Evolutionary conservation across 2,888 invertebrate species (phyloP).

Genomic region (Lutraria lutraria): DNA sequence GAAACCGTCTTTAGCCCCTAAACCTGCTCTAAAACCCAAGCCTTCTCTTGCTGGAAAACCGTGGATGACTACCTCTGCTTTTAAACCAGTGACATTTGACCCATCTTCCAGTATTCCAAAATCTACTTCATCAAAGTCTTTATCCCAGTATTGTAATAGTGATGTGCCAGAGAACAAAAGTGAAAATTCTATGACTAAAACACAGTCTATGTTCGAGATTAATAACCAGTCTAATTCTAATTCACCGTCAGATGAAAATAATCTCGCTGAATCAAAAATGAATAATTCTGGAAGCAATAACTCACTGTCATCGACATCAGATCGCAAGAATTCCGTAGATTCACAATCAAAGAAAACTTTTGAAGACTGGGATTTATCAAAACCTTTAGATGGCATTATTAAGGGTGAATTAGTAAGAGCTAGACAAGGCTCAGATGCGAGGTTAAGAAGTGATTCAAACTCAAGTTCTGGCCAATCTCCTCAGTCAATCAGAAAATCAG

Average conservation of each 20-base stretch:
- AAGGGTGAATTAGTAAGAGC: slow-evolving; percentile 71
- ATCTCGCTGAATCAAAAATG: slow-evolving; percentile 24
- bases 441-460: slow-evolving; percentile 51
- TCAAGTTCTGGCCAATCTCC: slow-evolving; percentile 39
- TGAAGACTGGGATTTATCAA: slow-evolving; percentile 63
- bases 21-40: slow-evolving; percentile 80
- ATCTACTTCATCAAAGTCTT: slow-evolving; percentile 52
- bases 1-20: slow-evolving; percentile 78
- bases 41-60: slow-evolving; percentile 75
- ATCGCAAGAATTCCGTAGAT: slow-evolving; percentile 30
- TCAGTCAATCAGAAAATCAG: slow-evolving; percentile 25
- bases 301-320: slow-evolving; percentile 43
- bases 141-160: slow-evolving; percentile 25
- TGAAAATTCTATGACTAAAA: slow-evolving; percentile 50
- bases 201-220: slow-evolving; percentile 69
- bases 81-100: slow-evolving; percentile 53
- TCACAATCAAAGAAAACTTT: slow-evolving; percentile 58
- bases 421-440: slow-evolving; percentile 64
- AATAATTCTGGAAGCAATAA: slow-evolving; percentile 46
- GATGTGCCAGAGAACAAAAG: not conserved
- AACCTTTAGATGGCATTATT: slow-evolving; percentile 73
- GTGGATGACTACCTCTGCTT: slow-evolving; percentile 33
- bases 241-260: slow-evolving; percentile 11
- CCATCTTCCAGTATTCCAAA: slow-evolving; percentile 49
- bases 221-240: slow-evolving; percentile 38